Evolutionary conservation across 2,888 invertebrate genomes (phyloP), one percentile per base, ranked within the genome.

Genomic region (Colletes collaris): DNA sequence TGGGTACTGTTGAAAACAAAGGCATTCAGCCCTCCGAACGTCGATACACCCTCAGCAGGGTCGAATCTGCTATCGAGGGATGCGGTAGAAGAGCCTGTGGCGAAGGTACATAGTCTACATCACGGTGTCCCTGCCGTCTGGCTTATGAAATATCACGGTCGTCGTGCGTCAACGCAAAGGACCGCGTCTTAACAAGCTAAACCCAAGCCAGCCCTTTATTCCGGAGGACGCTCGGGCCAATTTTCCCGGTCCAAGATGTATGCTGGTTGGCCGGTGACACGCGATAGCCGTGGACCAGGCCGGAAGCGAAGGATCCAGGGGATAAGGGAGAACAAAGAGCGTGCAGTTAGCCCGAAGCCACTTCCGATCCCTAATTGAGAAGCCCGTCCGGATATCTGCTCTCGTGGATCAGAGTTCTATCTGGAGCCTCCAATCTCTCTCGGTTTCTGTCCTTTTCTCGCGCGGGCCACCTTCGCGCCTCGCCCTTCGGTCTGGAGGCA

Each of bases 361-460:
- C 88, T 81, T 88, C 83, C 82, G 84, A 88, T 87, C 79, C 74
- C 79, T 86, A 88, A 88, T 88, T 87, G 87, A 84, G 86, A 87
- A 85, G 76, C 78, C 55, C 75, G 67, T 53, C 77, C 79, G 81
- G 80, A 83, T 87, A 87, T 82, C 87, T 81, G 73, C 49, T 72
- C 80, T 84, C 70, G 83, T 85, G 74, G 83, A 84, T 78, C 78
- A 62, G 58, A 52, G 70, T 53, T 79, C 56, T 73, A 70, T 73
- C 79, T 80, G 16, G 13, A 19, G 27, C 56, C 67, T 72, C 50
- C 53, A 53, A 70, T 70, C 70, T 44, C 53, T 35, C 11, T 16
- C 27, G 35, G 49, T 59, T 59, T 67, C 65, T 37, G 27, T 60
- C 40, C 46, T 4, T 40, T 13, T 60, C 40, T 35, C 1, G 13